Evolutionary conservation across 2,888 invertebrate genomes (phyloP).

Genomic region (Ashinkailepas kermadecensis): DNA sequence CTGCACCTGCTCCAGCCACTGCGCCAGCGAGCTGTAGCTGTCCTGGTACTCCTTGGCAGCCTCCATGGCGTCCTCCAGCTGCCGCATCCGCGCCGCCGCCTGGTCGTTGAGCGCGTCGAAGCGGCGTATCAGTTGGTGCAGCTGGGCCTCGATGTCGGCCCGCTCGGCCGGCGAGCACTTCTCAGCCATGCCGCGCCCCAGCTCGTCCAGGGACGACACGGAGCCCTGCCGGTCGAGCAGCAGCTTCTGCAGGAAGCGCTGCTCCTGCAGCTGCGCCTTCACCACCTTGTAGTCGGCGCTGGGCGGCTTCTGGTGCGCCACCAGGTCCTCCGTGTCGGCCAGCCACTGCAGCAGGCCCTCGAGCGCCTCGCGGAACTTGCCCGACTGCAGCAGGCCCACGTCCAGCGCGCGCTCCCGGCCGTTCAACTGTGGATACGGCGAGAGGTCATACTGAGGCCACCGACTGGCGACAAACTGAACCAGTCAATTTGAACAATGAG

Average conservation of each 20-base stretch:
- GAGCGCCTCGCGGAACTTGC: constrained; percentile 92
- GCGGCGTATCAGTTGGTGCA: constrained; percentile 74
- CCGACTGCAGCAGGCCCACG: constrained; percentile 85
- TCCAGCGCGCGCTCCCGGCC: constrained; percentile 86
- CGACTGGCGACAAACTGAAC: no score
- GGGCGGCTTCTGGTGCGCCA: constrained; percentile 91
- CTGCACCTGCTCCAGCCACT: constrained; percentile 84
- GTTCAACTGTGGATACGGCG: constrained; percentile 53
- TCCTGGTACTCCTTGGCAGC: constrained; percentile 82
- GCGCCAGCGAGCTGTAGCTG: constrained; percentile 68
- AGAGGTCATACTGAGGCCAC: neutral
- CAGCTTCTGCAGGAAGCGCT: constrained; percentile 97
- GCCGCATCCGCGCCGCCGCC: constrained; percentile 77
- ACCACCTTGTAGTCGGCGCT: constrained; percentile 97
- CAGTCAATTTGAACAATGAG: no score
- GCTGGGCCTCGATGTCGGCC: constrained; percentile 75
- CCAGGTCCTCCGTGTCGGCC: constrained; percentile 93
- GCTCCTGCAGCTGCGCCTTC: constrained; percentile 95
- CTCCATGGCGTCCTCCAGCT: constrained; percentile 78
- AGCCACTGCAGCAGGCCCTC: constrained; percentile 94
- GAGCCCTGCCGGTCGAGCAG: constrained; percentile 88
- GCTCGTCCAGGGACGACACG: constrained; percentile 81
- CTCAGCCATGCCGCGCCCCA: constrained; percentile 86
- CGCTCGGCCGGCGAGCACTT: constrained; percentile 77
- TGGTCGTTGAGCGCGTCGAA: constrained; percentile 78